These are phyloP conservation scores for Calliphora vicina DNA, from an alignment of 1,140 invertebrate species.

Conservation along the genomic window DNA sequence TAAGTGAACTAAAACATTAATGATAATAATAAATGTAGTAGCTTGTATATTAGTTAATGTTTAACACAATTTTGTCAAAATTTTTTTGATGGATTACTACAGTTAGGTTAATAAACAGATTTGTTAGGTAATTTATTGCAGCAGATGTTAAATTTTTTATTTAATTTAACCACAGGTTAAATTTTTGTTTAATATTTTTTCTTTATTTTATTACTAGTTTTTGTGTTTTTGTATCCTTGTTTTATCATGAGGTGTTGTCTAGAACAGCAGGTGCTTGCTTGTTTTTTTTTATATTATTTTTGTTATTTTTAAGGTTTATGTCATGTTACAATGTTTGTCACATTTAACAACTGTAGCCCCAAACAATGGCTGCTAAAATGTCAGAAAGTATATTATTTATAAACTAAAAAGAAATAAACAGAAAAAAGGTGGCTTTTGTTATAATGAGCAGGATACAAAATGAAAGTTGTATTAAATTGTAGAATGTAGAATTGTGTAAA, in stretches of 20 bases:
- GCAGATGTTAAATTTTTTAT: too few relatives aligned
- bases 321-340: not conserved
- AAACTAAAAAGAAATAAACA: not conserved
- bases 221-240: not conserved
- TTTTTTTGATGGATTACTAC: too few relatives aligned
- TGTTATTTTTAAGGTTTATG: not conserved
- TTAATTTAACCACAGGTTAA: too few relatives aligned
- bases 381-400: not conserved
- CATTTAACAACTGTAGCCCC: not conserved
- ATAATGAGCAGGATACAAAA: not conserved
- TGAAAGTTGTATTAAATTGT: not conserved
- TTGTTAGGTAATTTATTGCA: too few relatives aligned
- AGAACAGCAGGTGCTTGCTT: constrained; percentile 7
- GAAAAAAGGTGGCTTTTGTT: not conserved
- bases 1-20: too few relatives aligned
- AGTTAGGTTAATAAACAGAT: too few relatives aligned
- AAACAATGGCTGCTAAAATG: constrained; percentile 7
- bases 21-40: too few relatives aligned
- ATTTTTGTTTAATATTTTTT: too few relatives aligned
- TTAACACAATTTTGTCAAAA: too few relatives aligned
- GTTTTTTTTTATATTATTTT: too few relatives aligned
- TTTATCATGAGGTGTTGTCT: constrained; percentile 18
- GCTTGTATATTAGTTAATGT: too few relatives aligned
- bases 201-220: not conserved
- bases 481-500: too few relatives aligned